These are phyloP conservation scores for Phyllotreta striolata DNA, from an alignment of 2,888 invertebrate genomes.

Conservation along the genomic window DNA sequence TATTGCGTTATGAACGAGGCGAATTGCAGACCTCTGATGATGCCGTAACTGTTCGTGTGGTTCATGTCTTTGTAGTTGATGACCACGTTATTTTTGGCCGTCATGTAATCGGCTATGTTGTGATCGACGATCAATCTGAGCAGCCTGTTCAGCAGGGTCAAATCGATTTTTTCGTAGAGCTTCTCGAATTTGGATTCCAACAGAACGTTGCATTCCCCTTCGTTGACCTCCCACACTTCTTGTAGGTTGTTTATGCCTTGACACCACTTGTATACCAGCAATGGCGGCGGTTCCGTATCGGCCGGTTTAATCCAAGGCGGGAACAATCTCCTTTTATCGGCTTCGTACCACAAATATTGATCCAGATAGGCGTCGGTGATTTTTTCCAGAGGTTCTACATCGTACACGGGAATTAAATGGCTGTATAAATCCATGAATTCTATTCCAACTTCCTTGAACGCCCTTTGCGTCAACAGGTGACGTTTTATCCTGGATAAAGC, in stretches of 20 bases:
- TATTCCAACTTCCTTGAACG: slow-evolving; percentile 98
- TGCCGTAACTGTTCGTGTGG: slow-evolving; percentile 98
- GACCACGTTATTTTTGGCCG: slow-evolving; percentile 99
- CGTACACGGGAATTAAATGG: slow-evolving; percentile 98
- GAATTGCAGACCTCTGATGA: slow-evolving; percentile 88
- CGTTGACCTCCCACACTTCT: slow-evolving; percentile 95
- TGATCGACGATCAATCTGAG: slow-evolving; percentile 98
- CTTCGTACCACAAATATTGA: slow-evolving; percentile 99
- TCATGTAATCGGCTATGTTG: slow-evolving; percentile 99
- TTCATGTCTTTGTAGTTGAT: slow-evolving; percentile 99
- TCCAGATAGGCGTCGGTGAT: slow-evolving; percentile 99
- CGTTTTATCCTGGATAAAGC: slow-evolving; percentile 98
- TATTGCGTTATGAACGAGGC: slow-evolving; percentile 99
- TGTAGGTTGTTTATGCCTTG: slow-evolving; percentile 97
- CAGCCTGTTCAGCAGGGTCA: slow-evolving; percentile 95
- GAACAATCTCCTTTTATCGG: slow-evolving; percentile 94
- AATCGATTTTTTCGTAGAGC: slow-evolving; percentile 99
- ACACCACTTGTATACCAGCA: slow-evolving; percentile 97
- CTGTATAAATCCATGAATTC: slow-evolving; percentile 99
- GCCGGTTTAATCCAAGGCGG: slow-evolving; percentile 99
- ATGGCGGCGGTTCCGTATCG: slow-evolving; percentile 95
- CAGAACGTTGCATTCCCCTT: slow-evolving; percentile 98
- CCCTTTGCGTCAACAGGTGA: slow-evolving; percentile 96
- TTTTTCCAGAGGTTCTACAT: slow-evolving; percentile 98
- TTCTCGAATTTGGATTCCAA: slow-evolving; percentile 98